Evolutionary conservation across 92 coral and sea anemone species (phyloP), one percentile per base, ranked within the genome.

Genomic region (Epizoanthus illoricatus): DNA sequence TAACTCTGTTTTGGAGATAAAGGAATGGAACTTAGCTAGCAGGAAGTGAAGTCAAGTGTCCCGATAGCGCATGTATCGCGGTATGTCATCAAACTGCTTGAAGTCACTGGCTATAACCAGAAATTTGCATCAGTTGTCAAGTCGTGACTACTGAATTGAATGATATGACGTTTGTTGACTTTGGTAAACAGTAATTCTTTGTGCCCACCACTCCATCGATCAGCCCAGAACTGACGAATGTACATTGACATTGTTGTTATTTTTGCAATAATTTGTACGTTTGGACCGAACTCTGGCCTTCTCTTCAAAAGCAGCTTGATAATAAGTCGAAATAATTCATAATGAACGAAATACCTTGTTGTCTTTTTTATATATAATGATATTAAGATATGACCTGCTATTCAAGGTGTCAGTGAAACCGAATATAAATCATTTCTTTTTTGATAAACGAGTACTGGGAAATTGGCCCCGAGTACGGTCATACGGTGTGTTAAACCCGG

Each of bases 151-250:
- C 71, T 43, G 61, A 78, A 62, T 78, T 78, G 70, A 19, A 76
- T 19, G 81, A 76, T 41, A 59, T 76, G 82, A 63, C 82, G 41
- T 78, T 78, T 78, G 71, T 78, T 78, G 82, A 78, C 82, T 78
- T 43, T 78, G 23, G 72, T 64, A 78, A 78, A 78, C 82, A 40
- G 82, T 62, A 62, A 62, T 58, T 43, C 57, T 59, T 42, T 78
- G 41, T 20, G 21, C 60, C 12, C 18, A 11, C 70, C 59, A 66
- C 60, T 39, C n/a, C 20, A 11, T 19, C 33, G 18, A 20, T 0
- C 41, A 43, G 28, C 20, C 4, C 21, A 33, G 40, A 21, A 78
- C 76, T 42, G 76, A 20, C 47, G 40, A 21, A n/a, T 64, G 71
- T 45, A 45, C 71, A 62, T 41, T 21, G 23, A 45, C 71, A 62